phyloP scores from a whole-genome alignment of 2,113 vertebrate genomes.

The Drymodes brunneopygia region DNA sequence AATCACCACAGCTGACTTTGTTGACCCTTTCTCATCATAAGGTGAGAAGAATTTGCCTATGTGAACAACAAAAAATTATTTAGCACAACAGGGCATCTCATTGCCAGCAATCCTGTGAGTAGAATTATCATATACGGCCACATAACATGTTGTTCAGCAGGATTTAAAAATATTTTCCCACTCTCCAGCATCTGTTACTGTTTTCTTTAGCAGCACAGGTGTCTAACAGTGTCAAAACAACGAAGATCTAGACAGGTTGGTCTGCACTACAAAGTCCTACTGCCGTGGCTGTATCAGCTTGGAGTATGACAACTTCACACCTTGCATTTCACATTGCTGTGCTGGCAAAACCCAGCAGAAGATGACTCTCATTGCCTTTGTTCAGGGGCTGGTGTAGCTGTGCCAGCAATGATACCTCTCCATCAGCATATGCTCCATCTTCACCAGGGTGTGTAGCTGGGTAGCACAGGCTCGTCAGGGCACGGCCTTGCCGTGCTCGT shows the following conservation, averaged over 20 bases:
- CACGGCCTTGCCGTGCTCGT: fast-evolving
- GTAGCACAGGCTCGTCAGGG: not conserved
- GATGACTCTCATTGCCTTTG: not conserved
- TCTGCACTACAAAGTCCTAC: slow-evolving; percentile 1
- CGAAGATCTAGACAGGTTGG: slow-evolving; percentile 8
- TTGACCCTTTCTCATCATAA: not conserved
- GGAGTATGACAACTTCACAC: slow-evolving; percentile 9
- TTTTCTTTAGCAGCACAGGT: slow-evolving; percentile 29
- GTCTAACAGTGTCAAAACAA: not conserved
- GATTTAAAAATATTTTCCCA: slow-evolving; percentile 16
- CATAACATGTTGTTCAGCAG: not conserved
- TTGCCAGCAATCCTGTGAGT: not conserved
- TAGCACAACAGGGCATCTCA: not conserved
- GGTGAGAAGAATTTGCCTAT: not conserved
- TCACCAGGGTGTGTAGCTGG: not conserved
- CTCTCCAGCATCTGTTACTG: slow-evolving; percentile 39
- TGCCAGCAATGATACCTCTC: not conserved
- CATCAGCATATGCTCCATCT: not conserved
- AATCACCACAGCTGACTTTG: not conserved
- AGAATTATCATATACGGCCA: not conserved
- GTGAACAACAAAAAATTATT: not conserved
- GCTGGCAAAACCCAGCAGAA: slow-evolving; percentile 35
- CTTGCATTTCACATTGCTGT: slow-evolving; percentile 11
- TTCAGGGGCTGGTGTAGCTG: not conserved
- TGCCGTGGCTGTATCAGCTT: not conserved